These are phyloP conservation scores for Drosophila bocqueti DNA, from an alignment of 1,140 invertebrate genomes.

Conservation along the genomic window DNA sequence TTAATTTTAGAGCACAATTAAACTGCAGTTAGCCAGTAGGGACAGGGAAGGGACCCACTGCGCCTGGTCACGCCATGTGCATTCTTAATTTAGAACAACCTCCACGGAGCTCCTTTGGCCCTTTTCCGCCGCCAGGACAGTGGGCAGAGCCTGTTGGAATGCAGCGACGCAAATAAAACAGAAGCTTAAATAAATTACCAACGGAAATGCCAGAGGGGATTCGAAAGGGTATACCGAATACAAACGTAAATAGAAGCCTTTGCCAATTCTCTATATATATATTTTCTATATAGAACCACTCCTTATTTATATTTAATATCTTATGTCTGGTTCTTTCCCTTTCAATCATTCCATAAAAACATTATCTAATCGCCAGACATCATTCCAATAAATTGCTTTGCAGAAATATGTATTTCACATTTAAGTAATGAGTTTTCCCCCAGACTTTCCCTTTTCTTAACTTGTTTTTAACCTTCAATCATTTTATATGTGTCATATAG, in stretches of 20 bases:
- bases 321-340: not conserved
- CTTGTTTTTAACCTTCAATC: constrained; percentile 4
- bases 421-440: constrained; percentile 12
- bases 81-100: constrained; percentile 17
- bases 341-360: constrained; percentile 2
- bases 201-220: constrained; percentile 4
- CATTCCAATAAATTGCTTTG: not conserved
- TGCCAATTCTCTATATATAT: too few species aligned
- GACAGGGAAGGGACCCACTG: not conserved
- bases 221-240: not conserved
- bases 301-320: not conserved
- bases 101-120: not conserved
- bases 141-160: constrained; percentile 8
- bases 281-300: not conserved
- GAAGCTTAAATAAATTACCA: constrained; percentile 15
- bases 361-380: constrained; percentile 1
- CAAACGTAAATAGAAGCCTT: not conserved
- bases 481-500: constrained; percentile 23
- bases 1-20: constrained; percentile 23
- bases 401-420: not conserved
- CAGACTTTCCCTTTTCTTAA: not conserved
- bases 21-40: constrained; percentile 17
- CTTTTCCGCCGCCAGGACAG: constrained; percentile 11
- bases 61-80: constrained; percentile 4
- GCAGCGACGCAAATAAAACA: constrained; percentile 12